Conservation (phyloP, 2,888 invertebrate species). For the Abscondita cerata region DNA sequence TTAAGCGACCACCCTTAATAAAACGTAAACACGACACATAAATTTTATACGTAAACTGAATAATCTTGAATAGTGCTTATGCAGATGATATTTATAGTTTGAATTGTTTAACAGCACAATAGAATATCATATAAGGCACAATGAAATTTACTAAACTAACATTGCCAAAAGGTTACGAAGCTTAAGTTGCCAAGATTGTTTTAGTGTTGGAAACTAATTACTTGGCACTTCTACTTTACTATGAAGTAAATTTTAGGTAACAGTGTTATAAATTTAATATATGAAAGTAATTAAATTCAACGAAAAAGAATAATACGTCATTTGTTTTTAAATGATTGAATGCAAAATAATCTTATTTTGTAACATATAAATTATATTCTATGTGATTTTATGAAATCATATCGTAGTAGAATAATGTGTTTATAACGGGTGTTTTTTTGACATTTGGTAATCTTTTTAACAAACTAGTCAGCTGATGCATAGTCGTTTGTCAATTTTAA, state of each 20-base stretch:
- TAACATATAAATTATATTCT: neutral
- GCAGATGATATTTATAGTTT: constrained; percentile 1
- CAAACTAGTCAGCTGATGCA: too few species aligned
- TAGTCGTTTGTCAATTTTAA: too few species aligned
- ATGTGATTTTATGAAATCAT: too few species aligned
- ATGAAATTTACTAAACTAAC: constrained; percentile 9
- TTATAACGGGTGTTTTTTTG: too few species aligned
- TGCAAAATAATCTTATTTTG: too few species aligned
- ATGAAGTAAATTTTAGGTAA: constrained; percentile 8
- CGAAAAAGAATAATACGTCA: too few species aligned
- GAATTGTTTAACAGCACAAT: neutral
- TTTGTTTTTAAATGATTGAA: too few species aligned
- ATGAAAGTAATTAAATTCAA: neutral
- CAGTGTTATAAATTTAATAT: neutral
- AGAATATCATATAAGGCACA: constrained; percentile 4
- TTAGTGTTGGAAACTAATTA: constrained; percentile 12
- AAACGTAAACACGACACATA: neutral
- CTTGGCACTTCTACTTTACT: constrained; percentile 7
- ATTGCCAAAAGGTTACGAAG: constrained; percentile 11
- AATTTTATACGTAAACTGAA: neutral
- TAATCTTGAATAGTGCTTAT: constrained; percentile 1
- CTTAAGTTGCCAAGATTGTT: constrained; percentile 14
- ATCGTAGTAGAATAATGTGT: too few species aligned
- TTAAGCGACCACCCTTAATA: neutral
- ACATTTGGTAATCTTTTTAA: too few species aligned